phyloP scores from a whole-genome alignment of 2,797 vertebrate species.

The Anniella stebbinsi region DNA sequence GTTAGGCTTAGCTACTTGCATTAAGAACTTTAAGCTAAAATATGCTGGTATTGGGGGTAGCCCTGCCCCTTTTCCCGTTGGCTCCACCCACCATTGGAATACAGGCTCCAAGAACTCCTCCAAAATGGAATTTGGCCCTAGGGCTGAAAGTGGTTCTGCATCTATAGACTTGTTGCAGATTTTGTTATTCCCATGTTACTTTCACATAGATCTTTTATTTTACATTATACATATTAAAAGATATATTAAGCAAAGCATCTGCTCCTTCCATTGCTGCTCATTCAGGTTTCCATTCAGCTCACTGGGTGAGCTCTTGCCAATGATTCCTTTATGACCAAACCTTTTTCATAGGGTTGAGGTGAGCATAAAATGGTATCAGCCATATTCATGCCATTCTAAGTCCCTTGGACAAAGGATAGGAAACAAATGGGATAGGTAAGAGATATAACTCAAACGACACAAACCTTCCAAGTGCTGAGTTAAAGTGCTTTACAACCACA shows the following conservation, averaged over 20 bases:
- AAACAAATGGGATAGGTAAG: not conserved
- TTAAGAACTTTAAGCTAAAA: no score
- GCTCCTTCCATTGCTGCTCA: conserved; percentile 12
- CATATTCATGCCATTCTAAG: not conserved
- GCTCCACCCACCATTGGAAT: no score
- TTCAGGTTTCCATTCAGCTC: not conserved
- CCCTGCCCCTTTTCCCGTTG: no score
- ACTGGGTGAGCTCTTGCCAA: not conserved
- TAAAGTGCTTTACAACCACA: not conserved
- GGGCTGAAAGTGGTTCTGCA: no score
- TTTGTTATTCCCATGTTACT: not conserved
- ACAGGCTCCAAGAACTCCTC: no score
- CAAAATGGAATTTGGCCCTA: no score
- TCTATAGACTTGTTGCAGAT: not conserved
- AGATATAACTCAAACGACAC: not conserved
- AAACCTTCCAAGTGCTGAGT: not conserved
- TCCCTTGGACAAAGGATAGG: not conserved
- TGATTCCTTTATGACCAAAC: not conserved
- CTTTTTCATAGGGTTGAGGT: not conserved
- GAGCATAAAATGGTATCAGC: not conserved
- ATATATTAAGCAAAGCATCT: not conserved
- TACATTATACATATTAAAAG: not conserved
- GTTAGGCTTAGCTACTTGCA: no score
- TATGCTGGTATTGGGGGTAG: no score
- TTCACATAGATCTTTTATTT: not conserved